Base-by-base conservation (phyloP, 1,140 invertebrate species). In the Dreissena polymorpha region DNA sequence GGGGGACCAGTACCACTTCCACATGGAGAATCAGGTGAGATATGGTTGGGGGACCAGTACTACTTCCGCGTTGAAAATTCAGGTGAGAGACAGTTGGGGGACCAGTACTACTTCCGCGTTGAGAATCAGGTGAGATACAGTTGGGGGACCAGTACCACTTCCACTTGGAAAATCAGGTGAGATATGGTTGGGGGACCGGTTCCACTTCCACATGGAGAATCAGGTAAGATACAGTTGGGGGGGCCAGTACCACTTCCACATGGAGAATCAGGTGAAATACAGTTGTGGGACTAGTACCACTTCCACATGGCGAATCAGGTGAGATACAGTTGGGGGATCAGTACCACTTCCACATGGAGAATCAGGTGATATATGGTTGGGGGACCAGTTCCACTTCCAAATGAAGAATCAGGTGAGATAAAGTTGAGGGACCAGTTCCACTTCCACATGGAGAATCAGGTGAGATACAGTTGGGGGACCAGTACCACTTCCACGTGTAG, bases 401-500 rank as follows among this genome's bases (percentile, higher is more conserved):
- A 79, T 27, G 73, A 85, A 18, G 82, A 94, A 2, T 87, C 88
- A 81, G 94, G 94, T 21, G 89, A 90, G 64, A 89, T 94, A 49
- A 70, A 85, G 13, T 90, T 91, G 64, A 90, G 90, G 13, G 85
- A 88, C 10, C 93, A 94, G 83, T 93, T 91, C 83, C 93, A 94
- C 84, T 93, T 93, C 74, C 89, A 92, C 67, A 91, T 94, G 92
- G 93, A 94, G 85, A 90, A 91, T 10, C 93, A 93, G 89, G 73
- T 86, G 65, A 55, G 64, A 89, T 94, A 49, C 70, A 85, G 13
- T 90, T 91, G 64, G 91, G 90, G 13, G 85, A 88, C 10, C 93
- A 94, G 83, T 93, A 91, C 83, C 93, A 94, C 84, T 93, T 93
- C 74, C 89, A 92, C 67, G 91, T 94, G 92, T 93, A 94, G 85